These are phyloP conservation scores for Varecia variegata DNA, from an alignment of 2,797 vertebrate genomes.

Conservation along the genomic window DNA sequence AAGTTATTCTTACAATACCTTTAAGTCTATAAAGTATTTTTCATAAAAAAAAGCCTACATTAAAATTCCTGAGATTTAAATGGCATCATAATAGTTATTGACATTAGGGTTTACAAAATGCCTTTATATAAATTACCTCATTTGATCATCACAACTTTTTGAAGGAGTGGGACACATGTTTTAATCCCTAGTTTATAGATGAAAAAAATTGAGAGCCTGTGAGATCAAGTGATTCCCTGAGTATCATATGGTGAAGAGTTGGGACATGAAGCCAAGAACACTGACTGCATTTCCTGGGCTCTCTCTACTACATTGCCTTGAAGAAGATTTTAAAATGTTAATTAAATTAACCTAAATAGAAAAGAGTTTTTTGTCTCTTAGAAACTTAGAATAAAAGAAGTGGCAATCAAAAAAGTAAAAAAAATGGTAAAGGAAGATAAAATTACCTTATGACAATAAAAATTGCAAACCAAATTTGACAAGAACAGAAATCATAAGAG, in stretches of 20 bases:
- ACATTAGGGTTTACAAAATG: not conserved
- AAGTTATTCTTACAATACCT: no score
- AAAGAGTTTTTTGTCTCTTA: not conserved
- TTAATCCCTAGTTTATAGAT: not conserved
- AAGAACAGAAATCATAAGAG: not conserved
- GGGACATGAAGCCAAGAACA: not conserved
- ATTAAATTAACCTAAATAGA: not conserved
- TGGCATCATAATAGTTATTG: not conserved
- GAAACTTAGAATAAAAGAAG: not conserved
- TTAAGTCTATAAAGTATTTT: not conserved
- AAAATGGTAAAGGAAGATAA: not conserved
- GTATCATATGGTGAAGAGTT: rapidly evolving
- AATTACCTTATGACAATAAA: not conserved
- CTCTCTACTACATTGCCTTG: not conserved
- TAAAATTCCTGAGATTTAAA: not conserved
- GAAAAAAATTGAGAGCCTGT: not conserved
- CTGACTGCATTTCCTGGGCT: not conserved
- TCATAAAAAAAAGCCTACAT: not conserved
- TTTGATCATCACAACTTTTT: not conserved
- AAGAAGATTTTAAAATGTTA: not conserved
- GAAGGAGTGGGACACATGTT: not conserved
- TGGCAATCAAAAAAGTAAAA: not conserved
- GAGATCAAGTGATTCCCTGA: not conserved
- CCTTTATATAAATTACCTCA: not conserved
- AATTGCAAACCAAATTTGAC: not conserved